Percentiles rank a stretch among this genome's conserved stretches.
These are phyloP conservation scores for Petrocephalus schoutedeni DNA, from an alignment of 2,797 vertebrate species.

Conservation along the genomic window DNA sequence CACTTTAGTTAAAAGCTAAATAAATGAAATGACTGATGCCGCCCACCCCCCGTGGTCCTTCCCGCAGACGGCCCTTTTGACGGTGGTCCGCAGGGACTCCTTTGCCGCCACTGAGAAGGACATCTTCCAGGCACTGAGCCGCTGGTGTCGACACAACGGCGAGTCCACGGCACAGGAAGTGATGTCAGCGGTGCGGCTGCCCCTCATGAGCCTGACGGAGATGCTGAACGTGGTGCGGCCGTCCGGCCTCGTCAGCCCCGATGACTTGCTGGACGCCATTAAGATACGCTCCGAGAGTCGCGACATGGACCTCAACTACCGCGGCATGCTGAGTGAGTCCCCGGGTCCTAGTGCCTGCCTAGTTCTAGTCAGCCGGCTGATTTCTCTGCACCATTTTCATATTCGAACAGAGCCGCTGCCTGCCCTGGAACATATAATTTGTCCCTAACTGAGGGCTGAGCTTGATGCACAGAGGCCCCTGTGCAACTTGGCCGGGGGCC, in stretches of 20 bases:
- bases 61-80: conserved; percentile 78
- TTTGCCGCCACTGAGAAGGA: conserved; percentile 92
- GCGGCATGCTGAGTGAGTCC: conserved; percentile 89
- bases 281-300: conserved; percentile 93
- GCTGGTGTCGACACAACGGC: conserved; percentile 85
- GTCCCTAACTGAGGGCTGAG: neutral
- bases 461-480: neutral
- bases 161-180: conserved; percentile 76
- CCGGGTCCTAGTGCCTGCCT: neutral
- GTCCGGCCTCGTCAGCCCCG: conserved; percentile 82
- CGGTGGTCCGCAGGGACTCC: conserved; percentile 82
- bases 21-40: neutral
- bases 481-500: neutral
- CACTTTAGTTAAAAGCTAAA: neutral
- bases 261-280: conserved; percentile 92
- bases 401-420: neutral
- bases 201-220: conserved; percentile 92
- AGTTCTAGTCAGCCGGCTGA: neutral
- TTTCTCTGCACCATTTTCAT: neutral
- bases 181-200: conserved; percentile 87
- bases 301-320: conserved; percentile 97
- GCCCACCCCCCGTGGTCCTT: neutral
- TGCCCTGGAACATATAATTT: neutral
- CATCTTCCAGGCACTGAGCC: conserved; percentile 89
- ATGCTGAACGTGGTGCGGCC: conserved; percentile 92